phyloP scores from a whole-genome alignment of 2,797 vertebrate genomes.

The Dipus sagitta region DNA sequence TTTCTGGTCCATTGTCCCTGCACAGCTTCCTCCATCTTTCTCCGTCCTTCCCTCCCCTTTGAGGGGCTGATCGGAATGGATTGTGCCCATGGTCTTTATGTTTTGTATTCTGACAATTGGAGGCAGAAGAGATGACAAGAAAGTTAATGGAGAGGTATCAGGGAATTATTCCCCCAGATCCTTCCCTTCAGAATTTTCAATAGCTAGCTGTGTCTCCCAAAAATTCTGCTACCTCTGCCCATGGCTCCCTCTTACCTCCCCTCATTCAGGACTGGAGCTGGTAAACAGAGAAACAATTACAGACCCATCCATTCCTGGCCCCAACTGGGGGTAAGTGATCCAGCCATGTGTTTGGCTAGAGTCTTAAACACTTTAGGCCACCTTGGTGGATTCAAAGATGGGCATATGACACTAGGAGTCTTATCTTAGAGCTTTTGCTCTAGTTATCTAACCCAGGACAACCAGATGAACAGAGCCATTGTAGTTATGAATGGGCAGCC shows the following conservation, averaged over 20 bases:
- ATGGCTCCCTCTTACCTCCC: fast-evolving
- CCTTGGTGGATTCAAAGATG: neutral
- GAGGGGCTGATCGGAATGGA: neutral
- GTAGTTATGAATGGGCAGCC: neutral
- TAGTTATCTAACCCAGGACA: neutral
- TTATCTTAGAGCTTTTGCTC: neutral
- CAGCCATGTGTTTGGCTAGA: neutral
- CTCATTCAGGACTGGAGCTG: neutral
- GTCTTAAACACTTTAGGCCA: neutral
- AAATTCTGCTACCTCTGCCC: neutral
- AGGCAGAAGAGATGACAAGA: neutral
- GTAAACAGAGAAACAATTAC: neutral
- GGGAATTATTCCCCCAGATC: neutral
- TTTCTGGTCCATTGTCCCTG: neutral
- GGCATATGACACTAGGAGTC: neutral
- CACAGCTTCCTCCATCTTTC: neutral
- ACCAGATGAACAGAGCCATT: neutral
- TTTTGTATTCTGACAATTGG: neutral
- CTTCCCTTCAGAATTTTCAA: neutral
- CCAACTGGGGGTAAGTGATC: neutral
- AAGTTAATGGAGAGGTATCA: neutral
- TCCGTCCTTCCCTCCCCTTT: neutral
- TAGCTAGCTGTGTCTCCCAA: neutral
- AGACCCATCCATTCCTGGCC: neutral
- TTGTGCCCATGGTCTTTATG: fast-evolving